These are phyloP conservation scores for Oncorhynchus masou DNA, from an alignment of 2,113 vertebrate genomes.

Conservation along the genomic window DNA sequence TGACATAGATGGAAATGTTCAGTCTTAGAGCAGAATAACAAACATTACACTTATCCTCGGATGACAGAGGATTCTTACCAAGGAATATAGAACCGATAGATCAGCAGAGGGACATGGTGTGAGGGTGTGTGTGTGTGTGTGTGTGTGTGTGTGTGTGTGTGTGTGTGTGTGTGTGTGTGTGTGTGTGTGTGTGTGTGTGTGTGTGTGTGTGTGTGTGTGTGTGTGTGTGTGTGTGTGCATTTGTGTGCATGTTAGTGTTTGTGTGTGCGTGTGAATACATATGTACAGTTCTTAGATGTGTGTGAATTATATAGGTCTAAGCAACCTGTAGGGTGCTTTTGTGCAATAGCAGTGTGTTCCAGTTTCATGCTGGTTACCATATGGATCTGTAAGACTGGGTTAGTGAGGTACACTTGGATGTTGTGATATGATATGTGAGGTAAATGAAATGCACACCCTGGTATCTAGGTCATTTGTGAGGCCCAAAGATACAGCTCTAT, in stretches of 20 bases:
- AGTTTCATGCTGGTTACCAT: background rate
- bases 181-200: no score
- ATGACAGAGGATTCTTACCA: constrained; percentile 27
- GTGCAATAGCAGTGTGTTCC: background rate
- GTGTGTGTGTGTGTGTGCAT: no score
- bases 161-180: no score
- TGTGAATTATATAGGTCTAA: no score
- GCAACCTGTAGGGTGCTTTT: background rate
- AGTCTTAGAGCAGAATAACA: constrained; percentile 66
- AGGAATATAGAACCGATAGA: background rate
- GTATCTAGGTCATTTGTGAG: constrained; percentile 73
- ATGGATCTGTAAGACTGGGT: background rate
- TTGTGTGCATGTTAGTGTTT: no score
- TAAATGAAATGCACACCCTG: constrained; percentile 65
- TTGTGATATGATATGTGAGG: constrained; percentile 50
- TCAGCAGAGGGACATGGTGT: no score
- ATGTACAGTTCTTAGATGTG: no score
- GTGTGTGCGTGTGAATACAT: no score
- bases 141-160: no score
- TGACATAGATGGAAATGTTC: constrained; percentile 69
- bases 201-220: no score
- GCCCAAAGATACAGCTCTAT: constrained; percentile 67
- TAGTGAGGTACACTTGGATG: constrained; percentile 52
- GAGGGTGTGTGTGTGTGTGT: no score
- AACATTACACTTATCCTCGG: constrained; percentile 48